Conservation (phyloP, 2,797 vertebrate species). For the Myripristis murdjan region DNA sequence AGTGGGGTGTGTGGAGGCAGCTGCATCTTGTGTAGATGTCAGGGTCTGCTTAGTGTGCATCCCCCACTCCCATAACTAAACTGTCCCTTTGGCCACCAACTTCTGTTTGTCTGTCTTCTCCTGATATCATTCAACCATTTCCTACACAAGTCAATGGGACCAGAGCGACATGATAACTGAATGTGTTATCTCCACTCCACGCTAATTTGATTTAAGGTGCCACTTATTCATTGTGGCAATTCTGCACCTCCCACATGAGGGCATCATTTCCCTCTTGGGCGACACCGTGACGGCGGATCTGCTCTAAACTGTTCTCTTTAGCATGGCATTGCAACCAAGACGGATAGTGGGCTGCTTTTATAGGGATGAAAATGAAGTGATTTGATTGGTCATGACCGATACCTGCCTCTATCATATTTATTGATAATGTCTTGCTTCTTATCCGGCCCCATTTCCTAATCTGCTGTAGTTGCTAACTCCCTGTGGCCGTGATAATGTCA, state of each 20-base stretch:
- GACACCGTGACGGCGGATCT: conserved; percentile 3
- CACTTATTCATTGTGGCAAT: neutral
- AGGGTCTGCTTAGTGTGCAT: no score
- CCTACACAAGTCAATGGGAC: no score
- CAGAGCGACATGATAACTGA: neutral
- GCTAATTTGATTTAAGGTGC: no score
- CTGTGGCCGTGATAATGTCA: conserved; percentile 1
- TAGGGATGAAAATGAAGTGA: conserved; percentile 11
- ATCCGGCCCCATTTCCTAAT: conserved; percentile 1
- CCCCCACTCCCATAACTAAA: no score
- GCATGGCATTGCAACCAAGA: neutral
- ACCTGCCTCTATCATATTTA: conserved; percentile 7
- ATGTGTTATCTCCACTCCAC: neutral
- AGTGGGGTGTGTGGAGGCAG: no score
- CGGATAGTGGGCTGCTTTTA: conserved; percentile 15
- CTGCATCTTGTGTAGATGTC: no score
- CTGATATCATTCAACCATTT: no score
- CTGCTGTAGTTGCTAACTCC: conserved; percentile 6
- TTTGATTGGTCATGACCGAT: conserved; percentile 39
- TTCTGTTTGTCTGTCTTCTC: no score
- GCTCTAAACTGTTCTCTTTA: neutral
- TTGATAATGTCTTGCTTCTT: conserved; percentile 14
- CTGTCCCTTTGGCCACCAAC: no score
- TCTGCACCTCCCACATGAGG: neutral
- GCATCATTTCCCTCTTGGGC: neutral